These are phyloP conservation scores for Macrochelys suwanniensis DNA, from an alignment of 2,797 vertebrate genomes.

Conservation along the genomic window DNA sequence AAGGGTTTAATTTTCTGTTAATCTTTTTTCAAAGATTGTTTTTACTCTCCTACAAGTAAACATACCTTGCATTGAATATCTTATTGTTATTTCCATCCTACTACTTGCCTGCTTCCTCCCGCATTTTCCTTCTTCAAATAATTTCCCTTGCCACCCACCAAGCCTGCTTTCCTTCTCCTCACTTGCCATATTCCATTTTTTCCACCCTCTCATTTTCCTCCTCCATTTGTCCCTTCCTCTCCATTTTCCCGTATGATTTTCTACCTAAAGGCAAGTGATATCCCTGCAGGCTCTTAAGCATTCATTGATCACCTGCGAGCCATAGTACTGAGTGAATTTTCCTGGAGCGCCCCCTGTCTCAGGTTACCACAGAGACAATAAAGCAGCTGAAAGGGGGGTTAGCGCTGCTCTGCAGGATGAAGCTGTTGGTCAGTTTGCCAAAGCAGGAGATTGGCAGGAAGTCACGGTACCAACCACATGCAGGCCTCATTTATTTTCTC, in stretches of 20 bases:
- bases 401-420: neutral
- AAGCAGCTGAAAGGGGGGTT: neutral
- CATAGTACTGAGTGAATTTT: neutral
- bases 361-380: neutral
- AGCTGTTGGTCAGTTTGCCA: constrained; percentile 7
- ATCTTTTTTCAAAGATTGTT: too few species aligned
- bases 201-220: neutral
- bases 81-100: neutral
- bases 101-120: neutral
- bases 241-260: neutral
- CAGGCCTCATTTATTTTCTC: neutral
- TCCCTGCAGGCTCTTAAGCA: neutral
- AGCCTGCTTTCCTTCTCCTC: neutral
- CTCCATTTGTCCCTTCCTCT: neutral
- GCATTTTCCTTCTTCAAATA: neutral
- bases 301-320: neutral
- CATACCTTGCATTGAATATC: neutral
- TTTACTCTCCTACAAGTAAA: neutral
- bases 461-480: constrained; percentile 3
- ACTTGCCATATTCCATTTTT: neutral
- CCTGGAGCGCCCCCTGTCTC: neutral
- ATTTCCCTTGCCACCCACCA: neutral
- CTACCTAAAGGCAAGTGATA: neutral
- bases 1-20: too few species aligned
- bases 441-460: constrained; percentile 11